phyloP scores from a whole-genome alignment of 2,888 invertebrate genomes.

The Plagiodera versicolora region DNA sequence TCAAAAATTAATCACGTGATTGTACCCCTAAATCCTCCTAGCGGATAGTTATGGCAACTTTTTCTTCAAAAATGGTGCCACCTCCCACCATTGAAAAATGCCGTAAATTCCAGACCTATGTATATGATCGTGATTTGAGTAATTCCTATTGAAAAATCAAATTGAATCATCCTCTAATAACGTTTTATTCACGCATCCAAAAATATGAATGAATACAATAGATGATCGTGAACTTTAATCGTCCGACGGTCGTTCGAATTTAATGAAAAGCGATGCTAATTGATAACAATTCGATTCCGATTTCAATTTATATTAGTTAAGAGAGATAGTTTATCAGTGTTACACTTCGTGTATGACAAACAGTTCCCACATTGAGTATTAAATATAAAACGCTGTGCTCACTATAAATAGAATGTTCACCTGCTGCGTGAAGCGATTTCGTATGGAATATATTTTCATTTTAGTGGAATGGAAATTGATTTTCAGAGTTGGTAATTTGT shows the following conservation, averaged over 20 bases:
- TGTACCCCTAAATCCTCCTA: too few relatives aligned
- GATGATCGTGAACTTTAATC: background rate
- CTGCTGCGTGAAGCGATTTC: slow-evolving; percentile 25
- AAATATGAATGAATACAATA: too few relatives aligned
- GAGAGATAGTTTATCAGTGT: background rate
- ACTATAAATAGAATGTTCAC: slow-evolving; percentile 38
- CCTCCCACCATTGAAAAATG: too few relatives aligned
- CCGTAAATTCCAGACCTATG: too few relatives aligned
- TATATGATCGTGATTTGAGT: too few relatives aligned
- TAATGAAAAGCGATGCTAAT: background rate
- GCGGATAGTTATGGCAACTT: too few relatives aligned
- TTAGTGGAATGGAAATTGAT: background rate
- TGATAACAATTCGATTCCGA: background rate
- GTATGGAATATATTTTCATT: background rate
- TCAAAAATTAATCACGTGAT: too few relatives aligned
- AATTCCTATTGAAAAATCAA: too few relatives aligned
- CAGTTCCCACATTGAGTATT: slow-evolving; percentile 12
- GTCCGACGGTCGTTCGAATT: background rate
- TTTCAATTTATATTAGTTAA: background rate
- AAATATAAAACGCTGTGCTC: slow-evolving; percentile 25
- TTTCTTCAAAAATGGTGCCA: too few relatives aligned
- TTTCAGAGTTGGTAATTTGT: background rate
- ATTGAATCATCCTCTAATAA: too few relatives aligned
- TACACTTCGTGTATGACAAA: slow-evolving; percentile 2
- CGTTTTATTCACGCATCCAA: too few relatives aligned